Conservation (phyloP, 2,113 vertebrate species). For the Chitala chitala region DNA sequence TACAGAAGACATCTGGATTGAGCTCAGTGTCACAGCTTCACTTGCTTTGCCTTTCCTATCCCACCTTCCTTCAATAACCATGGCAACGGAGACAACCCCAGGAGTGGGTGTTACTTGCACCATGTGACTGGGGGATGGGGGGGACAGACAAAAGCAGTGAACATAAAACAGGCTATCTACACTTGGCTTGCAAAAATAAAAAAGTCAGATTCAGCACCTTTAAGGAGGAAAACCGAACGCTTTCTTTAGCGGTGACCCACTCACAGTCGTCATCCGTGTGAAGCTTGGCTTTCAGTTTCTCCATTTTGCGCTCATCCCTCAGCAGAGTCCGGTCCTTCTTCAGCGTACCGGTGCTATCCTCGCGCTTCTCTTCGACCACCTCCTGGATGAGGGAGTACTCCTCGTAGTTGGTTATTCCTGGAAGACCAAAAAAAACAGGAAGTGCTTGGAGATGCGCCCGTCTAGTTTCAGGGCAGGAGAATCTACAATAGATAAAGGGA, state of each 20-base stretch:
- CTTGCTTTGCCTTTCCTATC: no score
- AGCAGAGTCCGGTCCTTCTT: slow-evolving; percentile 88
- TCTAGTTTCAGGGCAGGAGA: background rate
- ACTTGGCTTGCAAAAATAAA: background rate
- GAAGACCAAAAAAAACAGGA: slow-evolving; percentile 37
- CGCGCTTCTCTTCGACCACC: slow-evolving; percentile 82
- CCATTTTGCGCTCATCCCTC: slow-evolving; percentile 95
- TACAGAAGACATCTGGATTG: no score
- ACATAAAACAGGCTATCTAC: background rate
- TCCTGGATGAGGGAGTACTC: slow-evolving; percentile 98
- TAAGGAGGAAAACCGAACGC: no score
- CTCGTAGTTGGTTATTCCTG: slow-evolving; percentile 98
- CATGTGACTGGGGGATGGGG: no score
- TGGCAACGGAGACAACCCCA: background rate
- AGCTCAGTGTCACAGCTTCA: no score
- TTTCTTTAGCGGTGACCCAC: no score
- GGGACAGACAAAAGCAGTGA: no score
- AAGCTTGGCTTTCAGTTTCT: slow-evolving; percentile 97
- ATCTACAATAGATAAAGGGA: background rate
- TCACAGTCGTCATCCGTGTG: slow-evolving; percentile 96
- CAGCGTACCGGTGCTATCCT: slow-evolving; percentile 84
- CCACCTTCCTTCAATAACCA: slow-evolving; percentile 11
- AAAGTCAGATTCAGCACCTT: no score
- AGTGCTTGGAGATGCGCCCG: slow-evolving; percentile 17
- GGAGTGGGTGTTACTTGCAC: no score